Evolutionary conservation across 1,140 invertebrate species (phyloP), one percentile per base, ranked within the genome.

Genomic region (Helicoverpa armigera): DNA sequence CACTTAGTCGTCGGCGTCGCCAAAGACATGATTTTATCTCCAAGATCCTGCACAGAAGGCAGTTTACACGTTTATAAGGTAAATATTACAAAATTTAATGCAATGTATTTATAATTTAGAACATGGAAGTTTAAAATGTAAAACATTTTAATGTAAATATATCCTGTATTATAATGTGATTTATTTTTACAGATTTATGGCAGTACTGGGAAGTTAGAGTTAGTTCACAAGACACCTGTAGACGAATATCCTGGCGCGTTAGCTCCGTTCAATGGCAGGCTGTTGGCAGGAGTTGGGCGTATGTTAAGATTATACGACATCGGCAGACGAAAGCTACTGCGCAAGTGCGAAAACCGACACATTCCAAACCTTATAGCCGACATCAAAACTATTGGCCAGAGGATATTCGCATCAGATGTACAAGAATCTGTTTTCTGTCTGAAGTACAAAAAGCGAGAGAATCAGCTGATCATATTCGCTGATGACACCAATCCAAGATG

Each of bases 331-430:
- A 99, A 99, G 93, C 92, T 99, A 48, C 93, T 99, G 5, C 96
- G 99, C 54, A 99, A 99, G 95, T 99, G 99, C 95, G 99, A 99
- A 95, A 99, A 99, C 94, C 99, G 99, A 96, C 98, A 99, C 95
- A 98, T 99, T 94, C 99, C 99, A 13, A 99, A 99, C 91, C 96
- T 98, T 67, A 98, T 99, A 77, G 97, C 98, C 0, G 98, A 98
- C 80, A 99, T 99, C 74, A 98, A 99, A 91, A 97, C 98, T 0
- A 97, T 99, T 86, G 99, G 99, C 0, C 97, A 99, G 89, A 96
- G 99, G 67, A 98, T 99, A 43, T 98, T 98, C 88, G 99, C 99
- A 0, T 97, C 98, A 0, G 99, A 99, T 94, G 97, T 99, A 0
- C 99, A 99, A 92, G 99, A 99, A 91, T 99, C 98, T 48, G 98